Evolutionary conservation across 1,140 invertebrate genomes (phyloP), one percentile per base, ranked within the genome.

Genomic region (Lycorma delicatula): DNA sequence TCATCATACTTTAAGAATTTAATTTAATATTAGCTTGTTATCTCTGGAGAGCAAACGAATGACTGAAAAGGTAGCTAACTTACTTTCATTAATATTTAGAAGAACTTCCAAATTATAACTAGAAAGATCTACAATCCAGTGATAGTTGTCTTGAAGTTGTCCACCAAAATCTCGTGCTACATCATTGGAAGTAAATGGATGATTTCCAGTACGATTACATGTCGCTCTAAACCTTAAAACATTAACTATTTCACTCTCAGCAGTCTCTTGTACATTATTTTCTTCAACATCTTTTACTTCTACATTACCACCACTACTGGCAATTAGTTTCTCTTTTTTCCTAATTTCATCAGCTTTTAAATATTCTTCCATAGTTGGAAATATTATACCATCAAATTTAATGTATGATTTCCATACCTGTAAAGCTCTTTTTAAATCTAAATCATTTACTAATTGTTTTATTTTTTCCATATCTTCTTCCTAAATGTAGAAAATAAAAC

Each of bases 91-190:
- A 50, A 81, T 72, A 63, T 72, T 74, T 47, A 80, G 67, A 46
- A 81, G 61, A 38, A 81, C 70, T 66, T 82, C 79, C 29, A 82
- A 66, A 63, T 82, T 72, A 70, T 75, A 80, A 13, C 71, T 65
- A 26, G 70, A 74, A 55, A 82, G 66, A 61, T 80, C 75, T 3
- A 81, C 79, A 56, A 77, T 72, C 81, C 81, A 82, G 18, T 73
- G 61, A 66, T 77, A 80, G 56, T 73, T 73, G 58, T 78, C 74
- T 60, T 80, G 74, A 22, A 82, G 63, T 56, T 70, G 70, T 28
- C 74, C 78, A 20, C 81, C 81, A 64, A 81, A 75, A 49, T 67
- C 66, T 26, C 65, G 64, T 1, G 77, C 78, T 20, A 74, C 77
- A 50, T 79, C 74, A 60, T 71, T 72, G 0, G 80, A 82, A 57